A percentile compares a stretch with the other conserved stretches of the same genome.
phyloP scores from a whole-genome alignment of 2,113 vertebrate species.

The Uropsilus gracilis region DNA sequence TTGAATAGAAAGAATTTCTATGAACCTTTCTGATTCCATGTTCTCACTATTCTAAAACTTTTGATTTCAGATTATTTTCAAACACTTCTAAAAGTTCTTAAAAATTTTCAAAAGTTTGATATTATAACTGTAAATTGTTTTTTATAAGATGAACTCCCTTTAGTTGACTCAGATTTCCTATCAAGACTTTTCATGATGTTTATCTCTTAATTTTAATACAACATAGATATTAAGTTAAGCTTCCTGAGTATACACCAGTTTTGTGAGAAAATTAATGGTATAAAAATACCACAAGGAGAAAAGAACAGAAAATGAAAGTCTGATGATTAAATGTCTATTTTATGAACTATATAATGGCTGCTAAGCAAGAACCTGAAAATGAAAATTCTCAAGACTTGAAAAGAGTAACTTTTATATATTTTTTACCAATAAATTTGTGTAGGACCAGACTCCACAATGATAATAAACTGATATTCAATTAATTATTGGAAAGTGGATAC shows the following conservation, averaged over 20 bases:
- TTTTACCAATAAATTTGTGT: neutral
- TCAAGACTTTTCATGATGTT: neutral
- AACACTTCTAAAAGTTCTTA: neutral
- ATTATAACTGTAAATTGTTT: neutral
- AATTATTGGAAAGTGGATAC: neutral
- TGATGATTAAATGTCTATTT: neutral
- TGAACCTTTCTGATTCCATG: neutral
- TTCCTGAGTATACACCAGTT: too few species aligned
- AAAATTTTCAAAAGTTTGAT: neutral
- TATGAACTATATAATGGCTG: neutral
- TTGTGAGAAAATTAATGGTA: neutral
- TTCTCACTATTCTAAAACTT: too few species aligned
- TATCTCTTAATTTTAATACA: constrained; percentile 27
- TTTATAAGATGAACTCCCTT: neutral
- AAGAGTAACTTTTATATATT: neutral
- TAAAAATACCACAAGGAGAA: neutral
- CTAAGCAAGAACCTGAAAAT: neutral
- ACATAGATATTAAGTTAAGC: constrained; percentile 54
- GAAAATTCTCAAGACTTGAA: neutral
- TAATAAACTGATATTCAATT: neutral
- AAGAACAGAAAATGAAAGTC: neutral
- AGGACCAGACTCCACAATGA: neutral
- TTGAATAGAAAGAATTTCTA: neutral
- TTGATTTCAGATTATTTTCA: neutral
- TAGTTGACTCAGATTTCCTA: neutral